Base-by-base conservation (phyloP, 2,113 vertebrate species). In the Nothoprocta pentlandii region DNA sequence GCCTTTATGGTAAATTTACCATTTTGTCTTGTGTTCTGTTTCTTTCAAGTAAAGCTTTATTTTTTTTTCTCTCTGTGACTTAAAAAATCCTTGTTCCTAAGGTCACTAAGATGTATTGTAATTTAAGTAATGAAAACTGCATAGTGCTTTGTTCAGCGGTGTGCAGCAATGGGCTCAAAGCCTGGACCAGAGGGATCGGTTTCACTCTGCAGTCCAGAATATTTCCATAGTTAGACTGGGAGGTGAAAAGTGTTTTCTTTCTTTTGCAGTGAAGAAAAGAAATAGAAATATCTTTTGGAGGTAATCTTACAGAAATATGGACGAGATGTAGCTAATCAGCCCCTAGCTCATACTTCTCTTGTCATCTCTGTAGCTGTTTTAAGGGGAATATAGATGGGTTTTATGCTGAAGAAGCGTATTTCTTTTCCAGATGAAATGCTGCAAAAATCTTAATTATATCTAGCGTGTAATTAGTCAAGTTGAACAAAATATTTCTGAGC, bases 91-190 rank as follows among this genome's bases (percentile, higher is more conserved):
- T 46, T 66, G 56, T 19, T 51, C 14, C 34, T 2, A 46, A 82
- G 66, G 32, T 62, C 0, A 0, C 17, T 61, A 11, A 36, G 41
- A 20, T 85, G 41, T 66, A 5, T 58, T 54, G 0, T 49, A 42
- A 36, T 61, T 0, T 49, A 47, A 36, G 28, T 10, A 16, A 19
- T 82, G 47, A 46, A 56, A 71, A 64, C 14, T 20, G 17, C 26
- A 21, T 46, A 66, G 39, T 66, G 32, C 30, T 68, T 62, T 51
- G 26, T 51, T 62, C 46, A 15, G 22, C n/a, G 6, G 11, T 2
- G 25, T 66, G 49, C 44, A 51, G 63, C 69, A 82, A 25, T 5
- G 51, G 32, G 16, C 42, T 39, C 66, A 41, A 75, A 22, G 62
- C 32, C 19, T 23, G 14, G 16, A 21, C 14, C 25, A 32, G 39